Base-by-base conservation (phyloP, 1,140 invertebrate species). In the Drosophila albomicans region DNA sequence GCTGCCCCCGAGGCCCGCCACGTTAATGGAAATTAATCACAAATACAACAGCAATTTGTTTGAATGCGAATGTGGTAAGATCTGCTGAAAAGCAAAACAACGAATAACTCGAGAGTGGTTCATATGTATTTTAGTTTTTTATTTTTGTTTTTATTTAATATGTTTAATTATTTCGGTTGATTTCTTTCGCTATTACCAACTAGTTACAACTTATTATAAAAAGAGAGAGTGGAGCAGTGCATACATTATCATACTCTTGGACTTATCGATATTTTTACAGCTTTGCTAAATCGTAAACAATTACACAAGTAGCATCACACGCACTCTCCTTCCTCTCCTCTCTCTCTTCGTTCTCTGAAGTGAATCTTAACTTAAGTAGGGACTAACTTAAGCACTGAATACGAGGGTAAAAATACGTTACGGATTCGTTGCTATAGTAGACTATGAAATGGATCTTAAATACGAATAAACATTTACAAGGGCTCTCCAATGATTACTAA, bases 101-200 rank as follows among this genome's bases (percentile, higher is more conserved):
- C 20, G 16, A 25, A 49, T 10, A 49, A 49, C 10, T 16, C 8
- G 48, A 49, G 10, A 11, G n/a, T 25, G 7, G 15, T 65, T 2
- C n/a, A 62, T 64, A n/a, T 54, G 35, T 13, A 49, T 63, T 30
- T 51, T 72, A 41, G 16, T 43, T 72, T 62, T 43, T 3, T 43
- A 43, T 32, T 61, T 79, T 79, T 43, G 38, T 46, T 66, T 77
- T 67, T 65, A 32, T 48, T 71, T 54, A 7, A 41, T 65, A 62
- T 70, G 67, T 59, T 78, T 65, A 58, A 79, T 76, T 76, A 80
- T 84, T 84, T 76, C 71, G 35, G 35, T 86, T 86, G 68, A 68
- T 86, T 87, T 81, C 73, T 87, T 87, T 88, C 75, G 84, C 84
- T 88, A 88, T 88, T 87, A 82, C 35, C 78, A 78, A 73, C 80